phyloP scores from a whole-genome alignment of 2,888 invertebrate species.

The Parnassius mnemosyne region DNA sequence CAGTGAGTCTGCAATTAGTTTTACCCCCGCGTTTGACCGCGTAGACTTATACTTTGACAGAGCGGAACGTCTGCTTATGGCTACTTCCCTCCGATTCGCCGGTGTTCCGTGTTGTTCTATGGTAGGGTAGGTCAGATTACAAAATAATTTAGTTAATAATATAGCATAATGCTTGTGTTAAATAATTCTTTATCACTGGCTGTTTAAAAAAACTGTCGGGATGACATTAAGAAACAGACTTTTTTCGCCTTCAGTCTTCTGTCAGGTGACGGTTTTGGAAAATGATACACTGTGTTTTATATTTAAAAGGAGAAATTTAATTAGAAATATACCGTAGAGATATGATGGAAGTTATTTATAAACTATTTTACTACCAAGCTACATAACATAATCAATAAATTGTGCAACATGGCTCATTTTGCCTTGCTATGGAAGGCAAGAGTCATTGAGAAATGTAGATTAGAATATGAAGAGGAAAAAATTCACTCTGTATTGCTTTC shows the following conservation, averaged over 20 bases:
- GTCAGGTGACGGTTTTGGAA: slow-evolving; percentile 24
- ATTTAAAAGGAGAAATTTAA: slow-evolving; percentile 19
- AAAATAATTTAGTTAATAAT: too few species aligned
- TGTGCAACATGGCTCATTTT: slow-evolving; percentile 76
- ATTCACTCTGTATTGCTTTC: slow-evolving; percentile 72
- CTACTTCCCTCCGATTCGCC: too few species aligned
- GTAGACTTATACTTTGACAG: too few species aligned
- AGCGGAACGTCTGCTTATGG: too few species aligned
- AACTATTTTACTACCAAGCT: slow-evolving; percentile 20
- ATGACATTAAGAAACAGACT: slow-evolving; percentile 2
- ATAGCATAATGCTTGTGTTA: too few species aligned
- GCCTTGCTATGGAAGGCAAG: slow-evolving; percentile 79
- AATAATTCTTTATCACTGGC: slow-evolving; percentile 6
- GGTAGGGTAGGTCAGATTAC: too few species aligned
- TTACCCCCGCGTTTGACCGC: too few species aligned
- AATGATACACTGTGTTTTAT: slow-evolving; percentile 22
- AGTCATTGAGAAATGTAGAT: slow-evolving; percentile 70
- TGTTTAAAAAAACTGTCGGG: not conserved
- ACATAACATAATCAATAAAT: slow-evolving; percentile 20
- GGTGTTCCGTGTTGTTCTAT: too few species aligned
- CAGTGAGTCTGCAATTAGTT: too few species aligned
- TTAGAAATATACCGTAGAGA: slow-evolving; percentile 2
- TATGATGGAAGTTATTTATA: slow-evolving; percentile 22
- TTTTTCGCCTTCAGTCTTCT: slow-evolving; percentile 22
- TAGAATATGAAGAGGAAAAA: slow-evolving; percentile 80